Evolutionary conservation across 2,888 invertebrate species (phyloP), one percentile per base, ranked within the genome.

Genomic region (Eremobia ochroleuca): DNA sequence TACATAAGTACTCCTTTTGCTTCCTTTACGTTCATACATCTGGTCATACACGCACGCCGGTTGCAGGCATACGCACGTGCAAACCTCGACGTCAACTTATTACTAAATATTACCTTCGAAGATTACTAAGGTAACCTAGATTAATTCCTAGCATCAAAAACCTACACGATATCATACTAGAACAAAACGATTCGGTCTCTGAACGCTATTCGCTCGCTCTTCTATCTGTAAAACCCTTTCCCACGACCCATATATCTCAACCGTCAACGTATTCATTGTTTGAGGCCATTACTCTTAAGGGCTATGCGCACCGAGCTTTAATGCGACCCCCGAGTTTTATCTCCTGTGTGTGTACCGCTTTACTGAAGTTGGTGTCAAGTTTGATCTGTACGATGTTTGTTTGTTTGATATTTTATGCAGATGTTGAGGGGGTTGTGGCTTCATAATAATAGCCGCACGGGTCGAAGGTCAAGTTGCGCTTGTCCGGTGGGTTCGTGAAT

Each of bases 251-350:
- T 88, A 88, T 82, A 84, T 87, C 77, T 82, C 31, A 80, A 80
- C 74, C 81, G 85, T 82, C 88, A 83, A 85, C 82, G 74, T 81
- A 88, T 87, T 88, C 88, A 85, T 85, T 87, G 89, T 85, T 85
- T 73, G 72, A 87, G 82, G 73, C 80, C 84, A 88, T 88, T 88
- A 85, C 77, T 81, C 83, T 79, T 77, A 76, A 83, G 83, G 80
- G 87, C 11, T 77, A 77, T 76, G 72, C 83, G 75, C 67, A 77
- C 76, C 65, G 70, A 76, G 77, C 76, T 81, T 87, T 88, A 88
- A 85, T 87, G 64, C 79, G 69, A 55, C 67, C 68, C 64, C 55
- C n/a, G 68, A 77, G 76, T 79, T 87, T 86, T 87, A 83, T 81
- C 83, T 86, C 52, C 62, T 52, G 65, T 81, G 74, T 81, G 72